phyloP scores from a whole-genome alignment of 2,797 vertebrate genomes.

The Sebastes cheni region DNA sequence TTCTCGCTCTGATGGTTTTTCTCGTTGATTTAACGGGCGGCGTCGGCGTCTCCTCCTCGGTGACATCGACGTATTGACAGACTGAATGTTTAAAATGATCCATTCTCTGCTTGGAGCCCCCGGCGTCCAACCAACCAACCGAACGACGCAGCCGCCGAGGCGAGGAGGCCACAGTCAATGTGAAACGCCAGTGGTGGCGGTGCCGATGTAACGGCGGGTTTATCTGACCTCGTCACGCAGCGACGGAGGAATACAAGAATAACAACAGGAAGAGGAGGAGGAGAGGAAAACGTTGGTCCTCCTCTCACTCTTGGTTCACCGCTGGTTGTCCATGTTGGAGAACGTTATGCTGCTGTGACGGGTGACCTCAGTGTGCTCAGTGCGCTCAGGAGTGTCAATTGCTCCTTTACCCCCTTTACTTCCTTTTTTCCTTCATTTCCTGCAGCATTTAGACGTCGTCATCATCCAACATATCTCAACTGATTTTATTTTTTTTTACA shows the following conservation, averaged over 20 bases:
- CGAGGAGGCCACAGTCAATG: neutral
- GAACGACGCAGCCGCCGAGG: neutral
- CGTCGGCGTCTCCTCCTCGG: neutral
- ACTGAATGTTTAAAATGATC: neutral
- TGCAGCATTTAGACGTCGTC: too few species aligned
- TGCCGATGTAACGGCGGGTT: neutral
- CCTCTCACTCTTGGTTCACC: neutral
- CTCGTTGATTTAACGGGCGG: constrained; percentile 4
- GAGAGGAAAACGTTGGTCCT: neutral
- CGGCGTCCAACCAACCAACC: neutral
- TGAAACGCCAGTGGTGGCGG: neutral
- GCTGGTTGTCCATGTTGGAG: neutral
- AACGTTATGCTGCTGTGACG: neutral
- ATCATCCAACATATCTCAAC: too few species aligned
- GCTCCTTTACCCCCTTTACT: too few species aligned
- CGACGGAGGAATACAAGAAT: neutral
- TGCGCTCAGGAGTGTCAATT: too few species aligned
- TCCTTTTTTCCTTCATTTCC: neutral
- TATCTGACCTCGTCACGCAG: neutral
- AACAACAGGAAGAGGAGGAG: neutral
- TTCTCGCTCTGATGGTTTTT: constrained; percentile 9
- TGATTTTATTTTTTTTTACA: neutral
- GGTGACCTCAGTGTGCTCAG: too few species aligned
- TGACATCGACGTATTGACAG: neutral
- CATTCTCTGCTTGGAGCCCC: neutral